These are phyloP conservation scores for Holacanthus passer DNA, from an alignment of 2,113 vertebrate genomes.

Conservation along the genomic window DNA sequence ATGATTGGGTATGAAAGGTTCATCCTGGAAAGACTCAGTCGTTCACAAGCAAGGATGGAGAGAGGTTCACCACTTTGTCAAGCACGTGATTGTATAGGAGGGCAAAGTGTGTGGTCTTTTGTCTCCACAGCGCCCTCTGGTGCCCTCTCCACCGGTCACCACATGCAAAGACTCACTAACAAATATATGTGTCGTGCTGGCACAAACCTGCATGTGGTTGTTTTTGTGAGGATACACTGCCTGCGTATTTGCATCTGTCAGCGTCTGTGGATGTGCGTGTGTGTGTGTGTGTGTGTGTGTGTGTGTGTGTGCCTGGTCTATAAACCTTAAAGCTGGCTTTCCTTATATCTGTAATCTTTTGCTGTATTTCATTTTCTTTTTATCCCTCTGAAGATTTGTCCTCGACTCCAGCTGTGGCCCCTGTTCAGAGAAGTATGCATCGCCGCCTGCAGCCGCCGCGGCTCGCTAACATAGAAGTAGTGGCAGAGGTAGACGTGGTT, in stretches of 20 bases:
- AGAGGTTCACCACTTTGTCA: no score
- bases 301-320: conserved; percentile 16
- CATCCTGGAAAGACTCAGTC: no score
- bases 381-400: conserved; percentile 76
- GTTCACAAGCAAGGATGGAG: no score
- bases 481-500: conserved; percentile 58
- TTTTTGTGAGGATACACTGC: background rate
- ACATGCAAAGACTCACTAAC: background rate
- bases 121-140: conserved; percentile 2
- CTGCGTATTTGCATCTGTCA: background rate
- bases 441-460: conserved; percentile 41
- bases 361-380: conserved; percentile 71
- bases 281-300: conserved; percentile 12
- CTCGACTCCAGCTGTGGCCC: conserved; percentile 73
- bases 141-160: conserved; percentile 9
- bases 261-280: background rate
- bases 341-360: conserved; percentile 69
- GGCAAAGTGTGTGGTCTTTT: background rate
- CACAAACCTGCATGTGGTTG: background rate
- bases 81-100: no score
- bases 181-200: conserved; percentile 8
- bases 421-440: conserved; percentile 79
- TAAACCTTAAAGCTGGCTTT: conserved; percentile 62
- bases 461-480: conserved; percentile 41
- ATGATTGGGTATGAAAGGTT: no score